phyloP scores from a whole-genome alignment of 2,113 vertebrate genomes.

The Aplodontia rufa region DNA sequence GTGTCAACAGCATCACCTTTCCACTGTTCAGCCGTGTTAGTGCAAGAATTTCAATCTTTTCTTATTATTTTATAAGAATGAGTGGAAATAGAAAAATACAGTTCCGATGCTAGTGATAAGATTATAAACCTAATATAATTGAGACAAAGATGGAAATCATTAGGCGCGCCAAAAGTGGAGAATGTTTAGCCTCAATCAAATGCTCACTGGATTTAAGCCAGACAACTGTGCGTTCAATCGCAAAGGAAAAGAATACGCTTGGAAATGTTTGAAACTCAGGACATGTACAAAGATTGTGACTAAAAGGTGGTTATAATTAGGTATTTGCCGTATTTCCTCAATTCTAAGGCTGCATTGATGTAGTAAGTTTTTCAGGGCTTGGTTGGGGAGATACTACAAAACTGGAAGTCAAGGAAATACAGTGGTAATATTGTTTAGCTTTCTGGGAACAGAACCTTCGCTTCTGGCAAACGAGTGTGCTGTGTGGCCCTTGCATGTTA shows the following conservation, averaged over 20 bases:
- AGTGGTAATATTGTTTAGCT: conserved; percentile 11
- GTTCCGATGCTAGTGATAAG: conserved; percentile 62
- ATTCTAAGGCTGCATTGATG: conserved; percentile 2
- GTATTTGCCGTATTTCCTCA: background rate
- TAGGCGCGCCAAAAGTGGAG: background rate
- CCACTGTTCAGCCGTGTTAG: background rate
- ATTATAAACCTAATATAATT: conserved; percentile 13
- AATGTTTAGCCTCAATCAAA: conserved; percentile 19
- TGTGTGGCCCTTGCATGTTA: background rate
- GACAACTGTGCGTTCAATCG: conserved; percentile 27
- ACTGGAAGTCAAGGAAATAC: conserved; percentile 7
- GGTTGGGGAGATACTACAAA: background rate
- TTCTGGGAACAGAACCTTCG: background rate
- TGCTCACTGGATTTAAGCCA: conserved; percentile 49
- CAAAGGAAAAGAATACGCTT: conserved; percentile 17
- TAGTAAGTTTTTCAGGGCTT: background rate
- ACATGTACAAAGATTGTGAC: background rate
- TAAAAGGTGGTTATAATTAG: background rate
- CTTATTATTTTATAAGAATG: conserved; percentile 55
- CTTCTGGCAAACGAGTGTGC: background rate
- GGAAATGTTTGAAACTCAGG: conserved; percentile 28
- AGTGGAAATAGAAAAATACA: conserved; percentile 66
- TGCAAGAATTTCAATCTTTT: conserved; percentile 48
- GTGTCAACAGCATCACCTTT: conserved; percentile 6
- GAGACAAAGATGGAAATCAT: conserved; percentile 73